phyloP scores from a whole-genome alignment of 2,888 invertebrate species.

The Mycogona germanica region DNA sequence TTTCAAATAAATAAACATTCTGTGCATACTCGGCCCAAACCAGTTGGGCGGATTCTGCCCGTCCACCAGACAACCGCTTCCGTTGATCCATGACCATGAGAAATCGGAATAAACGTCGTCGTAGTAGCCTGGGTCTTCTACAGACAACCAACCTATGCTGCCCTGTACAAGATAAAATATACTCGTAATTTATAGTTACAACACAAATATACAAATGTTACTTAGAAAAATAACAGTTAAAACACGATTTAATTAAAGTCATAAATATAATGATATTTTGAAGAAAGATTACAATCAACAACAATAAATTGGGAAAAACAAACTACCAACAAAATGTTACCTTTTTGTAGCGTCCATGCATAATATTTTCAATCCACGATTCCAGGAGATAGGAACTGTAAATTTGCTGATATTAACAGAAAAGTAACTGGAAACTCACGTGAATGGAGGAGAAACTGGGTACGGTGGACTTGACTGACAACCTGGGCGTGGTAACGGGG shows the following conservation, averaged over 20 bases:
- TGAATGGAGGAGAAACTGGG: background rate
- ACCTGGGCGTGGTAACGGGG: background rate
- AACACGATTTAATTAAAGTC: background rate
- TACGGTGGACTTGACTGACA: background rate
- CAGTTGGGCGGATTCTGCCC: slow-evolving; percentile 63
- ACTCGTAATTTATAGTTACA: no score
- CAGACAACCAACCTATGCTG: slow-evolving; percentile 1
- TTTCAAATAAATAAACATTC: no score
- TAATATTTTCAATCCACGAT: no score
- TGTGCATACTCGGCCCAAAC: slow-evolving; percentile 34
- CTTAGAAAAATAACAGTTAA: background rate
- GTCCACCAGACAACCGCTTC: slow-evolving; percentile 66
- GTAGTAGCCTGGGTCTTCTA: slow-evolving; percentile 17
- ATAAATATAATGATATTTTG: no score
- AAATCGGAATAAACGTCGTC: slow-evolving; percentile 13
- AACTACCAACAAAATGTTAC: no score
- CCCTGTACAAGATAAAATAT: no score
- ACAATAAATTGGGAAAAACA: no score
- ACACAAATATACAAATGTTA: no score
- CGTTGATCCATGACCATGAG: slow-evolving; percentile 62
- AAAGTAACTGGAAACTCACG: background rate
- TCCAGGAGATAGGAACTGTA: no score
- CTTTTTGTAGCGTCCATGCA: no score
- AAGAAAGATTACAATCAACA: no score
- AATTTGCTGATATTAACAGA: background rate